Evolutionary conservation across 1,140 invertebrate species (phyloP).

Genomic region (Leptonema lineaticorne): DNA sequence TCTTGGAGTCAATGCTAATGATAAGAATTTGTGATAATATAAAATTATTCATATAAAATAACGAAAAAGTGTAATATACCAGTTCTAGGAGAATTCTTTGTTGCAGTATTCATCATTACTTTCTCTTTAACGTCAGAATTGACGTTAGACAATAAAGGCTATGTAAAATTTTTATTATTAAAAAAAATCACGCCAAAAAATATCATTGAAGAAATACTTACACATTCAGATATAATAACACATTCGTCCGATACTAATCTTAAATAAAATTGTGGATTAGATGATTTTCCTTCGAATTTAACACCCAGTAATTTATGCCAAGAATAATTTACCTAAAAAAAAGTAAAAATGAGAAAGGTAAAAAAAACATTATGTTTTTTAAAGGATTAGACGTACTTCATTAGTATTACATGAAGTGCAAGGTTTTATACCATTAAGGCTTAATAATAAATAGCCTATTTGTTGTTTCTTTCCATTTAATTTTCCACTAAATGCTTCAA

Average conservation of each 20-base stretch:
- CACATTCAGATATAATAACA: background rate
- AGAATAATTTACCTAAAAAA: constrained; percentile 28
- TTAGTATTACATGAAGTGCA: constrained; percentile 6
- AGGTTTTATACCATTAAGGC: constrained; percentile 25
- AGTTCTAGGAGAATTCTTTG: too few relatives aligned
- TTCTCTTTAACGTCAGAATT: too few relatives aligned
- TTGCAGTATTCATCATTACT: too few relatives aligned
- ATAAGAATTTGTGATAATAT: background rate
- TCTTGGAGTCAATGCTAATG: background rate
- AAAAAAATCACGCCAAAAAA: background rate
- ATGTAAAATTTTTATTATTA: background rate
- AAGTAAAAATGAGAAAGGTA: background rate
- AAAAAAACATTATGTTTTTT: constrained; percentile 1
- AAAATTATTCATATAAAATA: background rate
- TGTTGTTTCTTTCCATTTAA: constrained; percentile 22
- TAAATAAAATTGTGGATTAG: constrained; percentile 34
- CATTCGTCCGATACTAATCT: constrained; percentile 16
- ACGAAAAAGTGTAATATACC: too few relatives aligned
- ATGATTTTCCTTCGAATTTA: constrained; percentile 27
- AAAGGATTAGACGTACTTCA: constrained; percentile 23
- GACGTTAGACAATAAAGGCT: too few relatives aligned
- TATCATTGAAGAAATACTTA: constrained; percentile 13
- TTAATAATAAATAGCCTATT: constrained; percentile 36
- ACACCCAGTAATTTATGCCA: constrained; percentile 39
- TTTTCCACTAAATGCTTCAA: constrained; percentile 24